phyloP scores from a whole-genome alignment of 23 tunicate species.

The Trididemnum miniatum region DNA sequence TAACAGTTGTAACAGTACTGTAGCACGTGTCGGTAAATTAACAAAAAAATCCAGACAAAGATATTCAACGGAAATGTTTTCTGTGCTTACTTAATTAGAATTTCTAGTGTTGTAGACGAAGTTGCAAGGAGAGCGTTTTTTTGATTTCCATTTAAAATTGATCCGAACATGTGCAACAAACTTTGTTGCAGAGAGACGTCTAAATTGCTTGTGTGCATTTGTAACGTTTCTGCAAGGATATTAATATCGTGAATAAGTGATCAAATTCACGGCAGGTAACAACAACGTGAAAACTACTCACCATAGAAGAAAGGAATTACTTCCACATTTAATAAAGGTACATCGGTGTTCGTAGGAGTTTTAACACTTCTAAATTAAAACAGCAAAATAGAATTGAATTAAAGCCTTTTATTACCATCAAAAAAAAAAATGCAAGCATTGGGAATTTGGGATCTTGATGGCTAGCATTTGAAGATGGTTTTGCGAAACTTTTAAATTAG shows the following conservation, averaged over 20 bases:
- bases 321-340: constrained; percentile 81
- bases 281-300: constrained; percentile 24
- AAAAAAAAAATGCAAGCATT: no score
- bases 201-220: constrained; percentile 53
- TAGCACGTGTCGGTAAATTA: no score
- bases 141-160: constrained; percentile 68
- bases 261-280: not conserved
- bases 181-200: constrained; percentile 47
- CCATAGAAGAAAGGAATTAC: constrained; percentile 94
- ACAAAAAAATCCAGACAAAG: no score
- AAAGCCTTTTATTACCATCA: no score
- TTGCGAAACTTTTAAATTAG: no score
- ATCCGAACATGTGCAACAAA: constrained; percentile 79
- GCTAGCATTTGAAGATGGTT: no score
- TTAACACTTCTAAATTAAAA: not conserved
- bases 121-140: constrained; percentile 82
- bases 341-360: not conserved
- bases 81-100: constrained; percentile 69
- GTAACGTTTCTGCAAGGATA: constrained; percentile 74
- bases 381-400: not conserved
- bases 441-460: no score
- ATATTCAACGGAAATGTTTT: no score
- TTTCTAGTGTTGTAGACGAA: constrained; percentile 81
- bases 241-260: not conserved
- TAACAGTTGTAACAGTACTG: no score